Base-by-base conservation (phyloP, 2,888 invertebrate genomes). In the Pristionchus mayeri region DNA sequence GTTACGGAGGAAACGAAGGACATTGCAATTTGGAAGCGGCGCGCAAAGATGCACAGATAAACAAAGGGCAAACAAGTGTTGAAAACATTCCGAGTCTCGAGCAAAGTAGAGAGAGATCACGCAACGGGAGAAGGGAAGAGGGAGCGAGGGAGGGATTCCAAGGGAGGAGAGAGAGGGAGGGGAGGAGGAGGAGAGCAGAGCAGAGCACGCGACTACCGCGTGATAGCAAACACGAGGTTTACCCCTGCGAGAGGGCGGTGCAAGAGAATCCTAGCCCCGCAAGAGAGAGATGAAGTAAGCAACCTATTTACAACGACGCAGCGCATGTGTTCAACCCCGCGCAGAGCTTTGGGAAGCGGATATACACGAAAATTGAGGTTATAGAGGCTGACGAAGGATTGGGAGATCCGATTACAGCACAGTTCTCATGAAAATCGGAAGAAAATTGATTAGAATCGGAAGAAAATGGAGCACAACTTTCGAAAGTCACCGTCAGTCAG, bases 221-320 rank as follows among this genome's bases (percentile, higher is more conserved):
- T 63, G 63, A 63, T 63, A 34, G 34, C n/a, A 63, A 34, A 16
- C 63, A 40, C 71, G 71, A 40, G 40, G 24, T n/a, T 40, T 71
- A n/a, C 9, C 57, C n/a, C 3, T 21, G 37, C 4, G 40, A 24
- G 21, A 37, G 37, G 71, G 40, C 11, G 21, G 63, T 40, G 40
- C 37, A 44, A 71, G 40, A 37, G 71, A 40, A 71, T 40, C 37
- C 63, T 18, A 30, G n/a, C 44, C 71, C 71, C 37, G 71, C 71
- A 71, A 63, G 71, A n/a, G n/a, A n/a, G n/a, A n/a, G n/a, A 37
- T 40, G n/a, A 40, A 71, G 71, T 71, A 71, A 71, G 40, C 71
- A 71, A 34, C 40, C 24, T 24, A 48, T 50, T 78, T 50, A 78
- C 76, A 50, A 78, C 50, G 30, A 9, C 40, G 75, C 2, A 11